Evolutionary conservation across 2,113 vertebrate genomes (phyloP), one percentile per base, ranked within the genome.

Genomic region (Procavia capensis): DNA sequence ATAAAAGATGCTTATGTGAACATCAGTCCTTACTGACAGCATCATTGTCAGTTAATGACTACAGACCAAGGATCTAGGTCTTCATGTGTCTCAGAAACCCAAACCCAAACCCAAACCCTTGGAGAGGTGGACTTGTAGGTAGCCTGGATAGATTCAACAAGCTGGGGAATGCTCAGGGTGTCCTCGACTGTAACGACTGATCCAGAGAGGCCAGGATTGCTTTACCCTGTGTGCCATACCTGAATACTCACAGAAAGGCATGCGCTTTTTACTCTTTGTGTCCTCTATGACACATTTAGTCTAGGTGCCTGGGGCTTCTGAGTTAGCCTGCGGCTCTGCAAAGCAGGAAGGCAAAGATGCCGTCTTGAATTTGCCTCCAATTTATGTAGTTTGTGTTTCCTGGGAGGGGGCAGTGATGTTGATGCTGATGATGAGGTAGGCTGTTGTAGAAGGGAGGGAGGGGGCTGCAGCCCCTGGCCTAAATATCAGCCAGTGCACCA

Each of bases 1-100:
- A 16, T 98, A 98, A 98, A 97, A 97, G 96, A 98, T 96, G 92
- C 43, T 76, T 89, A 96, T 96, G 91, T 96, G 97, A 93, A 57
- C 87, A 89, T 83, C 72, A 25, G 34, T 68, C 41, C 85, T 91
- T 83, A 75, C 72, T 95, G 92, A 93, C 80, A 94, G 84, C 64
- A 74, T 86, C 89, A 45, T 96, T 90, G 96, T 61, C 92, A 34
- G 88, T 93, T 96, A 84, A 97, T 94, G 95, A 75, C 64, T 85
- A 88, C 72, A 70, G 57, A 78, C 87, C 79, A 92, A 95, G 79
- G 34, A 45, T 83, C 34, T 70, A 61, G 39, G 87, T 70, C 91
- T 88, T 94, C 84, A 45, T 88, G 34, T 5, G 87, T 39, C 29
- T 92, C 34, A 63, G 59, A 82, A 92, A 76, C 54, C n/a, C 45